phyloP scores from a whole-genome alignment of 2,888 invertebrate species.

The Acrobasis repandana region DNA sequence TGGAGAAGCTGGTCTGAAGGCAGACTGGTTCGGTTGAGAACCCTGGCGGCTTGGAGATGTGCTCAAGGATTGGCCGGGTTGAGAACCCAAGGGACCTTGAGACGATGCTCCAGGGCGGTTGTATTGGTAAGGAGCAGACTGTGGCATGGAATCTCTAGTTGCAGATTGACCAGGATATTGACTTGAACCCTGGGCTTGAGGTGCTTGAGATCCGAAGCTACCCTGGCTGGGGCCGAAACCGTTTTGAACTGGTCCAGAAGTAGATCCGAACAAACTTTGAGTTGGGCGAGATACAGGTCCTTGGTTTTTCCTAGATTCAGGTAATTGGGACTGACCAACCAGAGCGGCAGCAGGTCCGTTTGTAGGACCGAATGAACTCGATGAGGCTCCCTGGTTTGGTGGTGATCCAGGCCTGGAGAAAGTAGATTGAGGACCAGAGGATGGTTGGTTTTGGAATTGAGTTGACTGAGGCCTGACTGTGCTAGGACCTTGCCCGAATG shows the following conservation, averaged over 20 bases:
- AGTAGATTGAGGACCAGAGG: conserved; percentile 13
- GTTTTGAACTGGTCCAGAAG: conserved; percentile 20
- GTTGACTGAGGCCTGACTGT: background rate
- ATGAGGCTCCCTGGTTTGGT: conserved; percentile 30
- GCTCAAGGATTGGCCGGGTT: conserved; percentile 25
- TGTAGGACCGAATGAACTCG: conserved; percentile 27
- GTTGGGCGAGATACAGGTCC: background rate
- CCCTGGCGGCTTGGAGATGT: conserved; percentile 26
- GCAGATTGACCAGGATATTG: conserved; percentile 29
- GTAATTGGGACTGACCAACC: conserved; percentile 22
- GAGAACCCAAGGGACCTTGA: conserved; percentile 22
- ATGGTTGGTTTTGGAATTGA: conserved; percentile 2
- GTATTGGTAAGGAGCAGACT: conserved; percentile 46
- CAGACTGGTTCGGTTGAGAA: background rate
- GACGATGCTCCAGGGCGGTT: conserved; percentile 38
- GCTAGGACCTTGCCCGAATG: conserved; percentile 22
- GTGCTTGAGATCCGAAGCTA: conserved; percentile 24
- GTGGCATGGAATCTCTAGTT: conserved; percentile 33
- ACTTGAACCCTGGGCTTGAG: conserved; percentile 23
- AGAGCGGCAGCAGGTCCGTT: conserved; percentile 29
- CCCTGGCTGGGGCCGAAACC: conserved; percentile 30
- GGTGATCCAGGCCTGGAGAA: conserved; percentile 25
- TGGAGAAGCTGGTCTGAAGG: conserved; percentile 33
- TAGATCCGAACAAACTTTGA: conserved; percentile 28
- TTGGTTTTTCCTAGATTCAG: conserved; percentile 3